A percentile compares a stretch with the other conserved stretches of the same genome.
Evolutionary conservation across 1,140 invertebrate genomes (phyloP).

Genomic region (Megathymus violae): DNA sequence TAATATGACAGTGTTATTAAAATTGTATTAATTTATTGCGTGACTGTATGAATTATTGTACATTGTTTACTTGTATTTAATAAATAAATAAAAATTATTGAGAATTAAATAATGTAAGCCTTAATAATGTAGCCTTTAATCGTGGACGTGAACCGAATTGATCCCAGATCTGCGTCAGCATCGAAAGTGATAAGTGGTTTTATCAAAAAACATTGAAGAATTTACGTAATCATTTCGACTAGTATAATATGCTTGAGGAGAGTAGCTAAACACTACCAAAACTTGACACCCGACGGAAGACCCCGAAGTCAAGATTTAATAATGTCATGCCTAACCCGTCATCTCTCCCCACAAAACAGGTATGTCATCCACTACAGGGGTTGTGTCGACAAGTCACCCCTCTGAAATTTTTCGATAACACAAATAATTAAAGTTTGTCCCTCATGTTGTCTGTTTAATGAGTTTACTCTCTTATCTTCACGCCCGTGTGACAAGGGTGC

Average conservation of each 20-base stretch:
- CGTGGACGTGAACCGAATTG: too few relatives aligned
- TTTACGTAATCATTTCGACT: too few relatives aligned
- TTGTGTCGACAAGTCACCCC: conserved; percentile 19
- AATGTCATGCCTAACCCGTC: conserved; percentile 2
- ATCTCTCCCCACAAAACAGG: conserved; percentile 3
- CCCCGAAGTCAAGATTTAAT: conserved; percentile 3
- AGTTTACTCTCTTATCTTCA: conserved; percentile 28
- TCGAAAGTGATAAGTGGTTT: too few relatives aligned
- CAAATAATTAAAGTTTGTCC: conserved; percentile 30
- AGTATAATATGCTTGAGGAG: neutral
- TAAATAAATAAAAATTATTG: too few relatives aligned
- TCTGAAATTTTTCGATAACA: conserved; percentile 33
- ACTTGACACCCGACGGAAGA: neutral
- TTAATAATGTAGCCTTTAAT: too few relatives aligned
- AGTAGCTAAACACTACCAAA: neutral
- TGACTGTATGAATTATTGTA: too few relatives aligned
- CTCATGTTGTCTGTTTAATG: conserved; percentile 25
- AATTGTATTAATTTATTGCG: too few relatives aligned
- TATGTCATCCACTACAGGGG: conserved; percentile 3
- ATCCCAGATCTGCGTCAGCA: too few relatives aligned
- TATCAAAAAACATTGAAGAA: neutral
- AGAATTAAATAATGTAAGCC: too few relatives aligned
- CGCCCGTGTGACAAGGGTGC: conserved; percentile 4
- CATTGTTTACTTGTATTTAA: too few relatives aligned
- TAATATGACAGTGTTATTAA: too few relatives aligned